Percentiles rank a stretch among this genome's conserved stretches.
Evolutionary conservation across 2,888 invertebrate genomes (phyloP).

Genomic region (Phytoseiulus persimilis): DNA sequence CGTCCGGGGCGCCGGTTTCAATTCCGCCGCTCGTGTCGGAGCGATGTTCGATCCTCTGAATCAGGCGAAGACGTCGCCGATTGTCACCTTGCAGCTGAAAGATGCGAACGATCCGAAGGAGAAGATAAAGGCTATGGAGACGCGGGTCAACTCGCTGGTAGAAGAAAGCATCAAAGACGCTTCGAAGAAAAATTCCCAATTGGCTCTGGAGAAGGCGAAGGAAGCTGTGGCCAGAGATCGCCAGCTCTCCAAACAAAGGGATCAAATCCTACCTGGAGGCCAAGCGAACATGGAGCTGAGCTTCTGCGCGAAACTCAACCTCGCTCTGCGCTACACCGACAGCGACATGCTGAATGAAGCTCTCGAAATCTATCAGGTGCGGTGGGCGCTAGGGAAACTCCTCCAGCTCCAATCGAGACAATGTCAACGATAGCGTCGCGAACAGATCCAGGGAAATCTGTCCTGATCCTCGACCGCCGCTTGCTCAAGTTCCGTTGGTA

Average conservation of each 20-base stretch:
- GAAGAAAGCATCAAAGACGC: slow-evolving; percentile 32
- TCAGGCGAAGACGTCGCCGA: slow-evolving; percentile 56
- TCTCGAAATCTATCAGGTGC: slow-evolving; percentile 28
- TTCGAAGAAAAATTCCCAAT: background rate
- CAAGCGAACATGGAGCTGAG: slow-evolving; percentile 89
- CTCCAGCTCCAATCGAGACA: too few relatives aligned
- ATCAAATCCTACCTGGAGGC: slow-evolving; percentile 61
- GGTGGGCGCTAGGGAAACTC: too few relatives aligned
- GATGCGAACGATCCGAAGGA: slow-evolving; percentile 58
- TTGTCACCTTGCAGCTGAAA: slow-evolving; percentile 61
- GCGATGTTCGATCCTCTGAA: slow-evolving; percentile 66
- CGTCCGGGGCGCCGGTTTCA: slow-evolving; percentile 80
- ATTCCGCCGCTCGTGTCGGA: slow-evolving; percentile 42
- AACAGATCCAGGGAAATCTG: too few relatives aligned
- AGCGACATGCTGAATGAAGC: slow-evolving; percentile 21
- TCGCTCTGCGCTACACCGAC: slow-evolving; percentile 28
- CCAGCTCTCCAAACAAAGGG: slow-evolving; percentile 76
- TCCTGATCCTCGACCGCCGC: too few relatives aligned
- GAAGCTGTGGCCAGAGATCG: slow-evolving; percentile 90
- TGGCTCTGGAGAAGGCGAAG: slow-evolving; percentile 60
- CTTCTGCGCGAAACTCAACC: slow-evolving; percentile 63
- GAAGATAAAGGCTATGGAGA: slow-evolving; percentile 31
- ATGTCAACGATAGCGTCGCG: too few relatives aligned
- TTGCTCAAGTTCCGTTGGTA: too few relatives aligned
- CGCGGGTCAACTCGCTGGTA: slow-evolving; percentile 14